Evolutionary conservation across 2,113 vertebrate genomes (phyloP), one percentile per base, ranked within the genome.

Genomic region (Butastur rufipennis): DNA sequence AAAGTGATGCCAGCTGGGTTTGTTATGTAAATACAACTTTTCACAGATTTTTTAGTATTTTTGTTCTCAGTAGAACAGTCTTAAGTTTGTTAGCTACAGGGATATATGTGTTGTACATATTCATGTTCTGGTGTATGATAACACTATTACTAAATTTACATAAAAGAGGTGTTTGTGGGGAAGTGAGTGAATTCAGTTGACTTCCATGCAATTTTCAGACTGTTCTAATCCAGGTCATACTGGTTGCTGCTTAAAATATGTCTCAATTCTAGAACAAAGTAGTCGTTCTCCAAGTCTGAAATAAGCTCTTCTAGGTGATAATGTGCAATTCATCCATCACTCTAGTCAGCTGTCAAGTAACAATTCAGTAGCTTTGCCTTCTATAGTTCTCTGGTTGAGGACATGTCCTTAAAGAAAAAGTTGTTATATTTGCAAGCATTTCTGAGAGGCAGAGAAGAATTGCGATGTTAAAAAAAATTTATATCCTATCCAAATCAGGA

Each of bases 241-340:
- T n/a, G 20, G 21, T 34, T 90, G 59, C 26, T 90, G 38, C 63
- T 95, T 92, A 53, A 78, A 92, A 45, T 81, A n/a, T 7, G 2
- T 79, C 47, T 71, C 34, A 45, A 7, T 81, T 86, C 75, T 55
- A 66, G 81, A 96, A 83, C 19, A 43, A 81, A 85, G n/a, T 67
- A 66, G 38, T 78, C 88, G 34, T 93, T 89, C 50, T 96, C 42
- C 38, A 86, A 83, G 79, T 79, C 71, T 96, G 72, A 95, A 94
- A 63, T 84, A 62, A 55, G 27, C 70, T 85, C 27, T 87, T 68
- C 81, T 85, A 87, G 83, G 32, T 86, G 94, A 65, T 94, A 88
- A 67, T 53, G 52, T 95, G 74, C 25, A 88, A 72, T 81, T 86
- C 48, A 53, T 91, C 62, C 75, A 68, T 89, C 40, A 29, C 22